Evolutionary conservation across 2,888 invertebrate genomes (phyloP).

Genomic region (Macrostomum cliftonense): DNA sequence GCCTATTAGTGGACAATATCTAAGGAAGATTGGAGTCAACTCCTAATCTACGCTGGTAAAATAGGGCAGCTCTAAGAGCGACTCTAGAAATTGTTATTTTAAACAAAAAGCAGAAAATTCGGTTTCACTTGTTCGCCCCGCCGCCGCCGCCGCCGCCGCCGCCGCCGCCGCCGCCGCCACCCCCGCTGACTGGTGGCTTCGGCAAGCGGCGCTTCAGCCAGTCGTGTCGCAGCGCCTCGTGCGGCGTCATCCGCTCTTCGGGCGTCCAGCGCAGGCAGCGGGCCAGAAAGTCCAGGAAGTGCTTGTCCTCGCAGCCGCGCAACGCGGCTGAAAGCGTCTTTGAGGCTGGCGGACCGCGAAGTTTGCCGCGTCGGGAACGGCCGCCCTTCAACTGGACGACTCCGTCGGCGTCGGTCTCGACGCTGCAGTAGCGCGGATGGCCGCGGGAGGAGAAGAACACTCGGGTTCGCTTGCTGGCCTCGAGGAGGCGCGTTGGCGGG

Average conservation of each 20-base stretch:
- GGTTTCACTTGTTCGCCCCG: no score
- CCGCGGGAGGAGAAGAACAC: constrained; percentile 72
- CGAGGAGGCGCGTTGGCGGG: constrained; percentile 61
- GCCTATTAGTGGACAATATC: no score
- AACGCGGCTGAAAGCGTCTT: constrained; percentile 69
- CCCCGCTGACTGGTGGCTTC: neutral
- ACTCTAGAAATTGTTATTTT: no score
- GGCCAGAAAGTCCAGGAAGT: constrained; percentile 79
- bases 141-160: neutral
- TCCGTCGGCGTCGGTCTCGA: constrained; percentile 49
- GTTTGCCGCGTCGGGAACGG: constrained; percentile 70
- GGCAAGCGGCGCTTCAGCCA: constrained; percentile 10
- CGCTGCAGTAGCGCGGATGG: constrained; percentile 53
- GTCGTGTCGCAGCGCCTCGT: constrained; percentile 50
- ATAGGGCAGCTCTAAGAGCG: no score
- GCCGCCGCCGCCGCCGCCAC: neutral
- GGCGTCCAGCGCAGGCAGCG: constrained; percentile 90
- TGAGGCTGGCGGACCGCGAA: constrained; percentile 78
- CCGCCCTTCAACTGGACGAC: constrained; percentile 59
- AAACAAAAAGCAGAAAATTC: no score
- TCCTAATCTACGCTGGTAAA: no score
- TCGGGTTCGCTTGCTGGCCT: constrained; percentile 67
- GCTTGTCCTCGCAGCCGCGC: constrained; percentile 54
- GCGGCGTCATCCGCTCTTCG: constrained; percentile 66
- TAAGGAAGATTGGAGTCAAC: no score